These are phyloP conservation scores for Aphyosemion australe DNA, from an alignment of 2,113 vertebrate genomes.

Conservation along the genomic window DNA sequence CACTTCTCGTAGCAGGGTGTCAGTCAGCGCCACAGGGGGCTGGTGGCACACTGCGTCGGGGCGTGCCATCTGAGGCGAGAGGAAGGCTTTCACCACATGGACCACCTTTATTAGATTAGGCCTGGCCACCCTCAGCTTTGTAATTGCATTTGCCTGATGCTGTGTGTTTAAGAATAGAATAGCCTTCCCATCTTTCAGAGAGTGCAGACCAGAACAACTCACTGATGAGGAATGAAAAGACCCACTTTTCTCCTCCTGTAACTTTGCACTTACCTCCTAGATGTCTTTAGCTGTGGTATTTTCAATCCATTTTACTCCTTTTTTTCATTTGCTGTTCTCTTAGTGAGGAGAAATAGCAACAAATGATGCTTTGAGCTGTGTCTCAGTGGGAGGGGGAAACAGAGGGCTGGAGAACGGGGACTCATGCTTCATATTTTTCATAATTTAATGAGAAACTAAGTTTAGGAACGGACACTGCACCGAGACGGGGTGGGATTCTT, in stretches of 20 bases:
- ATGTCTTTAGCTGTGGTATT: slow-evolving; percentile 21
- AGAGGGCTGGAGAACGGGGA: slow-evolving; percentile 50
- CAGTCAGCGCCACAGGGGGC: slow-evolving; percentile 19
- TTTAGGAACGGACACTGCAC: slow-evolving; percentile 26
- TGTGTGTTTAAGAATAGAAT: slow-evolving; percentile 81
- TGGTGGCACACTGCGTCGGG: slow-evolving; percentile 32
- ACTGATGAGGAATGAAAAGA: slow-evolving; percentile 36
- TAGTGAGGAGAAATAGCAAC: slow-evolving; percentile 24
- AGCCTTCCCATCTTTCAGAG: slow-evolving; percentile 59
- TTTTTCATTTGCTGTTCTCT: slow-evolving; percentile 14
- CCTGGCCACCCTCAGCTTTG: slow-evolving; percentile 65
- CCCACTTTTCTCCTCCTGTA: slow-evolving; percentile 20
- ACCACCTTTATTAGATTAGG: slow-evolving; percentile 77
- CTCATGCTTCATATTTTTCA: slow-evolving; percentile 68
- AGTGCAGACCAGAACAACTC: slow-evolving; percentile 34
- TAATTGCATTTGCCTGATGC: slow-evolving; percentile 81
- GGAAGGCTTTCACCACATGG: slow-evolving; percentile 65
- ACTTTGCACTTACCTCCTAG: slow-evolving; percentile 44
- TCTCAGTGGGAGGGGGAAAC: slow-evolving; percentile 58
- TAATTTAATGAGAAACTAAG: slow-evolving; percentile 67
- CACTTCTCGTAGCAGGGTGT: slow-evolving; percentile 18
- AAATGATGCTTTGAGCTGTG: slow-evolving; percentile 37
- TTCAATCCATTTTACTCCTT: slow-evolving; percentile 8
- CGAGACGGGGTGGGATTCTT: slow-evolving; percentile 54
- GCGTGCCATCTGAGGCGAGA: slow-evolving; percentile 58